A percentile compares a stretch with the other conserved stretches of the same genome.
phyloP scores from a whole-genome alignment of 2,888 invertebrate species.

The Cremastinae sp. region DNA sequence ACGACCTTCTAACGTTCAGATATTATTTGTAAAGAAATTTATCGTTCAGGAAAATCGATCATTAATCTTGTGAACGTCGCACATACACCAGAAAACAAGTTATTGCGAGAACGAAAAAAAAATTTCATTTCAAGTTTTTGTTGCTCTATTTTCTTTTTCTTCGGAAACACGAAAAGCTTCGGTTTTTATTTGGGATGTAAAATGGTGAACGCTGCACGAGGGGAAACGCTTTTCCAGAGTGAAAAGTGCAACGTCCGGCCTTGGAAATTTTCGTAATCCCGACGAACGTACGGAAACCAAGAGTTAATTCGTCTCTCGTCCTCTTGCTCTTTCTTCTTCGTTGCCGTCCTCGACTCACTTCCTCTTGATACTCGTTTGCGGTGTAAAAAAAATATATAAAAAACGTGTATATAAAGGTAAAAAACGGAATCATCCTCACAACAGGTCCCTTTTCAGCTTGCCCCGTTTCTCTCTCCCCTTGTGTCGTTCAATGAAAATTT shows the following conservation, averaged over 20 bases:
- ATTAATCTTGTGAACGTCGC: too few species aligned
- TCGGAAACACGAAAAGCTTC: slow-evolving; percentile 6
- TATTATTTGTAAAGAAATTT: too few species aligned
- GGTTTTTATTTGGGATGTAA: slow-evolving; percentile 32
- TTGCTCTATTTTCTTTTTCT: slow-evolving; percentile 16
- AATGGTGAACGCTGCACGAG: slow-evolving; percentile 23
- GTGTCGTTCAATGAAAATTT: slow-evolving; percentile 45
- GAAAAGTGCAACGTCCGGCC: slow-evolving; percentile 37
- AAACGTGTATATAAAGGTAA: neutral
- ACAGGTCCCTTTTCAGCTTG: slow-evolving; percentile 25
- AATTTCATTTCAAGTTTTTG: slow-evolving; percentile 1
- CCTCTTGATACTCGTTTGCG: slow-evolving; percentile 36
- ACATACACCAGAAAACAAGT: neutral
- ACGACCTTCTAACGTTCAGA: too few species aligned
- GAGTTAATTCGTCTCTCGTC: slow-evolving; percentile 50
- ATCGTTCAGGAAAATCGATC: too few species aligned
- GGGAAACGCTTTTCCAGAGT: slow-evolving; percentile 16
- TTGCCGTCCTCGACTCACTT: slow-evolving; percentile 22
- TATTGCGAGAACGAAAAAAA: neutral
- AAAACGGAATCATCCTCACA: slow-evolving; percentile 26
- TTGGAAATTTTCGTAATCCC: slow-evolving; percentile 44
- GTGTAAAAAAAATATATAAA: slow-evolving; percentile 1
- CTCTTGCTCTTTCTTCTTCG: slow-evolving; percentile 10
- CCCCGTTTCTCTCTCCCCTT: slow-evolving; percentile 6
- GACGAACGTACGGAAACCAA: slow-evolving; percentile 32